Percentiles rank a stretch among this genome's conserved stretches.
Evolutionary conservation across 2,113 vertebrate species (phyloP).

Genomic region (Bubo blakistoni): DNA sequence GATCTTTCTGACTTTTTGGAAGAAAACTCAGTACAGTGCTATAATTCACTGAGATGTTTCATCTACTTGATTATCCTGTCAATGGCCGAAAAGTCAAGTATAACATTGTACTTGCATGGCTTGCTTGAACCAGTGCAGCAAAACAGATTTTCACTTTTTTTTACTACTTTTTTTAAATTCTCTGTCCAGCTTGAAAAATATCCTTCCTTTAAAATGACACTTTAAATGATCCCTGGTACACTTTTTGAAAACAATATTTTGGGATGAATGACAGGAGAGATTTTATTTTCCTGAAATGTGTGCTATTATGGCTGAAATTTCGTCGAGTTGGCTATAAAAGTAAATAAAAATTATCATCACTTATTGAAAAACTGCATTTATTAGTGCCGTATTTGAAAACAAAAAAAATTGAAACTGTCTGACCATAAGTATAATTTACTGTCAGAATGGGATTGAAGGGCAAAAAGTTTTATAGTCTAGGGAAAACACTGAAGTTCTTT

Average conservation of each 20-base stretch:
- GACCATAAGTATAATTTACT: neutral
- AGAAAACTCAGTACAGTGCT: neutral
- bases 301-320: neutral
- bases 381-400: neutral
- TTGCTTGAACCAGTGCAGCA: neutral
- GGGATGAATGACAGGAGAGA: neutral
- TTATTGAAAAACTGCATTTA: neutral
- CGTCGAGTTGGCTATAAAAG: neutral
- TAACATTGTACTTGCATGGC: neutral
- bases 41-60: conserved; percentile 21
- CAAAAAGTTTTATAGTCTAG: neutral
- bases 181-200: neutral
- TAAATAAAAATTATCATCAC: neutral
- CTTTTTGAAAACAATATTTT: neutral
- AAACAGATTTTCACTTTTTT: neutral
- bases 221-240: neutral
- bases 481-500: neutral
- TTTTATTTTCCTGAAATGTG: neutral
- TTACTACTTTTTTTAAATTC: neutral
- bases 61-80: conserved; percentile 24
- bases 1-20: conserved; percentile 39
- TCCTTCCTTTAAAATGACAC: neutral
- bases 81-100: neutral
- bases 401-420: neutral
- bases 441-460: neutral